phyloP scores from a whole-genome alignment of 2,113 vertebrate genomes.

The Carassius carassius region DNA sequence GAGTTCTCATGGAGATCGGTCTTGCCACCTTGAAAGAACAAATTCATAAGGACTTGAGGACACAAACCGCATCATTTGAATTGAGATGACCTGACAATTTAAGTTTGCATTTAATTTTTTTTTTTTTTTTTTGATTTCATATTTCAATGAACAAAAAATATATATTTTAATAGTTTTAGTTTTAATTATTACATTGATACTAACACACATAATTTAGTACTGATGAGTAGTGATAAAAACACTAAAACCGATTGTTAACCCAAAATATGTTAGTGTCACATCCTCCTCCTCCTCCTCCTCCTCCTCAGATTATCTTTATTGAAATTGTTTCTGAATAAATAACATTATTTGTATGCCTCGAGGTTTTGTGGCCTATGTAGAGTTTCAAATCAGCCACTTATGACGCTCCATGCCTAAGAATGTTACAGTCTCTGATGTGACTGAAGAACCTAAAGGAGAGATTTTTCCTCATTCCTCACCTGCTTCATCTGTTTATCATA shows the following conservation, averaged over 20 bases:
- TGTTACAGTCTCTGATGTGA: background rate
- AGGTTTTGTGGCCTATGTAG: background rate
- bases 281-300: too few species aligned
- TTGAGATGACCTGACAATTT: too few species aligned
- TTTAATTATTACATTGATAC: too few species aligned
- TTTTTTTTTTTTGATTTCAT: too few species aligned
- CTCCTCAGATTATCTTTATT: background rate
- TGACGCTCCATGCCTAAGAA: background rate
- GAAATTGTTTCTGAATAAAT: background rate
- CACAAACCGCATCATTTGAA: too few species aligned
- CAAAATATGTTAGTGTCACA: background rate
- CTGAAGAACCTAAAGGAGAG: background rate
- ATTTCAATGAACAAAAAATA: too few species aligned
- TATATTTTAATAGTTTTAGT: too few species aligned
- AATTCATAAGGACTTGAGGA: too few species aligned
- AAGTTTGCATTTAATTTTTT: too few species aligned
- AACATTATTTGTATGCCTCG: background rate
- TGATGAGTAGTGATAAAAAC: background rate
- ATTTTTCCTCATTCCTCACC: background rate
- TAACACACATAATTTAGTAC: background rate
- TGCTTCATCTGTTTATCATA: background rate
- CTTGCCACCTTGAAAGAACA: too few species aligned
- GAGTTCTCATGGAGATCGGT: too few species aligned
- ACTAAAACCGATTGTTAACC: background rate
- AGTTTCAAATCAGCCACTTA: slow-evolving; percentile 9